These are phyloP conservation scores for Venusia cambrica DNA, from an alignment of 2,888 invertebrate genomes.

Conservation along the genomic window DNA sequence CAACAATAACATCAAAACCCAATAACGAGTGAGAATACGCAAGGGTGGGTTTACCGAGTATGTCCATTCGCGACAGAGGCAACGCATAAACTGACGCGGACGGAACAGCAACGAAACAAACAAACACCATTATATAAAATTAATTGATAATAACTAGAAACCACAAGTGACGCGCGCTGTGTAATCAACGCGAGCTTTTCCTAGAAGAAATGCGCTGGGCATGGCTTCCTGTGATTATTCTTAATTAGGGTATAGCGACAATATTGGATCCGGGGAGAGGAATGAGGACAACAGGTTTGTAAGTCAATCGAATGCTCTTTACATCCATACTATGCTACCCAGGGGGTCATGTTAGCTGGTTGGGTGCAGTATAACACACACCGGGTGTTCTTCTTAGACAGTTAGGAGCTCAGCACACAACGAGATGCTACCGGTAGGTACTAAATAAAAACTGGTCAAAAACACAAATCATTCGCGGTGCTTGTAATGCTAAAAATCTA, in stretches of 20 bases:
- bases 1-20: slow-evolving; percentile 3
- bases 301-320: too few relatives aligned
- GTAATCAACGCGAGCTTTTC: slow-evolving; percentile 42
- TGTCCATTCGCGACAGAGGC: slow-evolving; percentile 34
- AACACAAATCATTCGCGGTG: too few relatives aligned
- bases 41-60: slow-evolving; percentile 3
- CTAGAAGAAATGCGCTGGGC: slow-evolving; percentile 37
- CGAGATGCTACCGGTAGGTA: too few relatives aligned
- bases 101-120: slow-evolving; percentile 41
- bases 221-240: slow-evolving; percentile 44
- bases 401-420: too few relatives aligned
- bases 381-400: too few relatives aligned
- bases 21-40: slow-evolving; percentile 9
- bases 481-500: too few relatives aligned
- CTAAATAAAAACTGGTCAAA: too few relatives aligned
- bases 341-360: too few relatives aligned
- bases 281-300: neutral
- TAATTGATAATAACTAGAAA: slow-evolving; percentile 69
- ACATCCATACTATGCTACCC: too few relatives aligned
- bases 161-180: slow-evolving; percentile 55
- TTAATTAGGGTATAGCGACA: slow-evolving; percentile 49
- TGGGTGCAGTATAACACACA: too few relatives aligned
- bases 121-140: slow-evolving; percentile 66
- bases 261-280: slow-evolving; percentile 25
- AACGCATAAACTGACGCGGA: slow-evolving; percentile 50